A percentile compares a stretch with the other conserved stretches of the same genome.
These are phyloP conservation scores for Periophthalmus magnuspinnatus DNA, from an alignment of 2,797 vertebrate species.

Conservation along the genomic window DNA sequence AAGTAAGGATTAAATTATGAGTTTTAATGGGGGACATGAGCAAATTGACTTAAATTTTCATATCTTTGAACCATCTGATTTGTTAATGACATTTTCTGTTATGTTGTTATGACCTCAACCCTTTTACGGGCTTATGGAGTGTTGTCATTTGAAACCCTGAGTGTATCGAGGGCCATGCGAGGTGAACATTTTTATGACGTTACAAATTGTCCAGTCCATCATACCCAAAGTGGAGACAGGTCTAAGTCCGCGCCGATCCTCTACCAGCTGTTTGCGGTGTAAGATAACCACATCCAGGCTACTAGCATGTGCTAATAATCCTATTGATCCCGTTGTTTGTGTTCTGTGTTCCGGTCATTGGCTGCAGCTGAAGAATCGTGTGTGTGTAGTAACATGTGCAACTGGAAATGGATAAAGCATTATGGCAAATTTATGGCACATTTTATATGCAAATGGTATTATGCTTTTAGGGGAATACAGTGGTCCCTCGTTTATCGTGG, in stretches of 20 bases:
- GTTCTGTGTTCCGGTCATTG: not conserved
- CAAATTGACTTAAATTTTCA: too few species aligned
- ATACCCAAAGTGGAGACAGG: not conserved
- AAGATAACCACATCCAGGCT: not conserved
- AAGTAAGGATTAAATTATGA: too few species aligned
- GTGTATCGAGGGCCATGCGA: not conserved
- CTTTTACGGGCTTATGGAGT: not conserved
- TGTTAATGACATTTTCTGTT: too few species aligned
- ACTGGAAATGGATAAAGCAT: not conserved
- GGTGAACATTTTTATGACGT: not conserved
- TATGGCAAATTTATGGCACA: too few species aligned
- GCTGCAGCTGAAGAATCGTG: not conserved
- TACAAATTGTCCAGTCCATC: not conserved
- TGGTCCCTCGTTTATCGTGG: too few species aligned
- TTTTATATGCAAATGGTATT: too few species aligned
- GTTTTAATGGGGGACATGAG: too few species aligned
- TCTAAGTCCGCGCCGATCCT: not conserved
- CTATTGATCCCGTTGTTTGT: not conserved
- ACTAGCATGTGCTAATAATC: not conserved
- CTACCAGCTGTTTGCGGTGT: not conserved
- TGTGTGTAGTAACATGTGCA: not conserved
- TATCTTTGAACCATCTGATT: too few species aligned
- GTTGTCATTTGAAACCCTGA: not conserved
- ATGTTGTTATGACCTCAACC: not conserved
- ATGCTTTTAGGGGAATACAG: too few species aligned